Evolutionary conservation across 2,888 invertebrate genomes (phyloP), one percentile per base, ranked within the genome.

Genomic region (Eledone cirrhosa): DNA sequence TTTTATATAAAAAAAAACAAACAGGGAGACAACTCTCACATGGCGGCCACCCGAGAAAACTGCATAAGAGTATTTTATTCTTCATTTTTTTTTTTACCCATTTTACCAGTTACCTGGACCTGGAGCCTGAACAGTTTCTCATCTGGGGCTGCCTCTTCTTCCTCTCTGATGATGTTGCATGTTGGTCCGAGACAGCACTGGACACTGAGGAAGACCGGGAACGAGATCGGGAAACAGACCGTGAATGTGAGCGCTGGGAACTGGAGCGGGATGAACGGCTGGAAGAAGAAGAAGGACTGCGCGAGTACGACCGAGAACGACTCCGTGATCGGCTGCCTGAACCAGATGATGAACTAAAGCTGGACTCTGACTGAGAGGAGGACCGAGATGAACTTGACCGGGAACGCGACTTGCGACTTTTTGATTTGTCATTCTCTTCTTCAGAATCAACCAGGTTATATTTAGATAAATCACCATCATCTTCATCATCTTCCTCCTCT

Each of bases 401-500:
- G 67, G 81, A 81, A 48, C 67, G 79, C 27, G 77, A 53, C 29
- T 53, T 65, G 29, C 24, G 53, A 63, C 75, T 65, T 31, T 27
- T 67, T 19, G 48, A 74, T 69, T 65, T 77, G 24, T 78, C 69
- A 41, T 65, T 78, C 69, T 59, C 78, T 63, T 78, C 80, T 81
- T 48, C 83, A n/a, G 94, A 94, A 78, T 89, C 91, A 84, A 89
- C 91, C 69, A 95, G 91, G 88, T 95, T 94, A 89, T 95, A 95
- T 89, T 95, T 95, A 33, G 95, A 94, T 76, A 95, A 92, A 90
- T 95, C 95, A 41, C 84, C 89, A 59, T 93, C 93, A 0, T 76
- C 76, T 47, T 76, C 76, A 27, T 76, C 76, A 63, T 65, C 85
- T 33, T 84, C 87, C 75, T 85, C 86, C 77, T 85, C 85, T 47